Percentiles rank a stretch among this genome's conserved stretches.
These are phyloP conservation scores for Bolinopsis microptera DNA, from an alignment of 37 sponge, comb jelly and placozoan species.

Conservation along the genomic window DNA sequence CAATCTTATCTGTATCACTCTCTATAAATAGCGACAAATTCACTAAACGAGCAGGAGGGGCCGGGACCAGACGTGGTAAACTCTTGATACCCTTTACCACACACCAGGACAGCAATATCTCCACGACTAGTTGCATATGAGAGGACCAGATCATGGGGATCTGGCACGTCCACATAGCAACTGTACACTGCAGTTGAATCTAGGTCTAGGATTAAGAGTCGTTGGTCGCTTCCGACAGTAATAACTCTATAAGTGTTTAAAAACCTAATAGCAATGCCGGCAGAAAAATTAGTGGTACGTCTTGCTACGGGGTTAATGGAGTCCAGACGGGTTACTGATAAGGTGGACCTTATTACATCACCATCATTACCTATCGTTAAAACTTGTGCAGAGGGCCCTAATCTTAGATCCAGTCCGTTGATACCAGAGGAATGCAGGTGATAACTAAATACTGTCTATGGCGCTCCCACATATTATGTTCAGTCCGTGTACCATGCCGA, in stretches of 20 bases:
- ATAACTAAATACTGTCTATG: background rate
- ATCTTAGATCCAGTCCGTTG: constrained; percentile 27
- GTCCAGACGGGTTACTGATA: background rate
- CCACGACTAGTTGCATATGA: background rate
- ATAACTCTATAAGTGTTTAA: background rate
- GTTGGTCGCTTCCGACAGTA: constrained; percentile 43
- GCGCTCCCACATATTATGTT: background rate
- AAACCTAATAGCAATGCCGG: constrained; percentile 25
- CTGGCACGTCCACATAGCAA: background rate
- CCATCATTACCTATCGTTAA: constrained; percentile 56
- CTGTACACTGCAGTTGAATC: background rate
- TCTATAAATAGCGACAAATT: no score
- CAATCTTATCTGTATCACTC: no score
- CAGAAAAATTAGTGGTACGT: constrained; percentile 32
- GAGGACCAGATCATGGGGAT: constrained; percentile 20
- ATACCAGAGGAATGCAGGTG: constrained; percentile 25
- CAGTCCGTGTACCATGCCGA: constrained; percentile 40
- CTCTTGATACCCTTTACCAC: constrained; percentile 38
- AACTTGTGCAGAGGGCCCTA: background rate
- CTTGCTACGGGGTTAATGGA: background rate
- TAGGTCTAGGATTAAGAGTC: background rate
- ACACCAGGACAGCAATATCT: background rate
- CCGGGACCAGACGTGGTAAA: background rate
- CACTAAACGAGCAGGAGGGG: background rate
- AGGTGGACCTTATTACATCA: constrained; percentile 17